phyloP scores from a whole-genome alignment of 1,140 invertebrate species.

The Bombus balteatus region DNA sequence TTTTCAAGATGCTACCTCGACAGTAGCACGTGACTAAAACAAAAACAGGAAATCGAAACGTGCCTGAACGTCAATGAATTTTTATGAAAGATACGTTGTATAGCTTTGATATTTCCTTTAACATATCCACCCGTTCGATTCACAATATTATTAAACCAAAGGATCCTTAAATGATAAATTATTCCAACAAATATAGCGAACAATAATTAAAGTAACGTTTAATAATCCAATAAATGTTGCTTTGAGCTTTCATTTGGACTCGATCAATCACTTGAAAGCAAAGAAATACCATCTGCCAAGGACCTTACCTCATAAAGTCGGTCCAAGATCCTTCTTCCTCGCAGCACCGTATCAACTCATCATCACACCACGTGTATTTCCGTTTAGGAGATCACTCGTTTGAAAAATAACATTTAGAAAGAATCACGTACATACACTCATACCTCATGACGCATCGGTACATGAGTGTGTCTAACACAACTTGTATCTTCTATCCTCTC shows the following conservation, averaged over 20 bases:
- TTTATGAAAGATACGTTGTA: neutral
- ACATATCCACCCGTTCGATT: neutral
- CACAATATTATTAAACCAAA: neutral
- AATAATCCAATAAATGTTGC: neutral
- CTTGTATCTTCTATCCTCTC: slow-evolving; percentile 30
- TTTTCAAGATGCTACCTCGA: neutral
- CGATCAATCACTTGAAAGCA: neutral
- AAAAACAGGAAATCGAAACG: neutral
- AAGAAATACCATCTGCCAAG: neutral
- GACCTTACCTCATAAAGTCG: slow-evolving; percentile 62
- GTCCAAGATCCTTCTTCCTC: slow-evolving; percentile 49
- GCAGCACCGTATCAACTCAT: slow-evolving; percentile 68
- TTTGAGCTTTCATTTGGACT: no score
- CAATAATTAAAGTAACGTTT: neutral
- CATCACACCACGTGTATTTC: slow-evolving; percentile 55
- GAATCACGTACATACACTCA: slow-evolving; percentile 28
- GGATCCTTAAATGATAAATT: neutral
- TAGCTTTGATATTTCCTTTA: neutral
- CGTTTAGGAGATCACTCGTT: neutral
- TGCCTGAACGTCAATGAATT: neutral
- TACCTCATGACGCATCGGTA: slow-evolving; percentile 49
- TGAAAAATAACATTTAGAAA: neutral
- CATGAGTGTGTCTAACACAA: neutral
- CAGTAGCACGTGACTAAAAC: neutral
- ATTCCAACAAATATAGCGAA: neutral